Evolutionary conservation across 2,888 invertebrate genomes (phyloP), one percentile per base, ranked within the genome.

Genomic region (Cordilura impudica): DNA sequence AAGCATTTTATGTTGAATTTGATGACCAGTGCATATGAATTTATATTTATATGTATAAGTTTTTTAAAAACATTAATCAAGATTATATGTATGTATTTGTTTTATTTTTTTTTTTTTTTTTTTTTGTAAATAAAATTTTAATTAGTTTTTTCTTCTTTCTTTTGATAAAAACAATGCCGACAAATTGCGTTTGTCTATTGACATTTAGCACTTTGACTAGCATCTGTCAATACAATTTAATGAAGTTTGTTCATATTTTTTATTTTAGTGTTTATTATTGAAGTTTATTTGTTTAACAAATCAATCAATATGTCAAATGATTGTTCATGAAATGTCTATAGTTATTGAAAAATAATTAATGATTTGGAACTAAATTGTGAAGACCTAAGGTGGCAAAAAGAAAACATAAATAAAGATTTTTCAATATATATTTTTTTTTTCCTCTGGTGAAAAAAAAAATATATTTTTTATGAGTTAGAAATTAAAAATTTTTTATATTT

Each of bases 171-270:
- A 60, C 58, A 74, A 45, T 53, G 51, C 35, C 67, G 60, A 53
- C 66, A 73, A 60, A 39, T 60, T 51, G 54, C 67, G 16, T 49
- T 54, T 23, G 31, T 31, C 31, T 63, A 49, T 63, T 75, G 69
- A 31, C 56, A 69, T 39, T 69, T 69, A 35, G 69, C 53, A 63
- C 53, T 35, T 53, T 61, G n/a, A 54, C 47, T 12, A 56, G 29
- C 49, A 49, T 49, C 2, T 21, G 47, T 56, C 14, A 56, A 67
- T 19, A 56, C 47, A 21, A 47, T 47, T 31, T 45, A 54, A 66
- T 66, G 35, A 26, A 66, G 26, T 26, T 43, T 63, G 14, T 63
- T 63, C 49, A 49, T 65, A 12, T 39, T 39, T 5, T 39, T 39
- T 5, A 39, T 39, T 39, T 39, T 39, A 1, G n/a, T n/a, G 2